phyloP scores from a whole-genome alignment of 2,888 invertebrate species.

The Pyrrhia umbra region DNA sequence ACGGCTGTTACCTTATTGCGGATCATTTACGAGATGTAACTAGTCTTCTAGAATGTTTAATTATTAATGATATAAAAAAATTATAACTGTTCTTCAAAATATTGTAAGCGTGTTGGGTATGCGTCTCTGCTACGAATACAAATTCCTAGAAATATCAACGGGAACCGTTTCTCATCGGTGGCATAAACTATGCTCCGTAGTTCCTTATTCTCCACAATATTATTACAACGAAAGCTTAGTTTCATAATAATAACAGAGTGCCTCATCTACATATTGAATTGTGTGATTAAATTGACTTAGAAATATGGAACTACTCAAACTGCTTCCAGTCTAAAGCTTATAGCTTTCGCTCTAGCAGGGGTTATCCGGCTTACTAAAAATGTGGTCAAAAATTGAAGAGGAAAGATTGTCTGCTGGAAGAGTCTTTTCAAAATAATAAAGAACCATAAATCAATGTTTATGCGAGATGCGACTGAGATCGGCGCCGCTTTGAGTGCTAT shows the following conservation, averaged over 20 bases:
- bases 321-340: background rate
- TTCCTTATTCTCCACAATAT: constrained; percentile 26
- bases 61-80: background rate
- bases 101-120: background rate
- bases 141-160: background rate
- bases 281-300: constrained; percentile 2
- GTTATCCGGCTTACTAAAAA: too few species aligned
- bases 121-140: background rate
- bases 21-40: constrained; percentile 36
- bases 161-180: constrained; percentile 8
- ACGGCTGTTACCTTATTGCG: constrained; percentile 25
- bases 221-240: constrained; percentile 17
- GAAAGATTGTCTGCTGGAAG: background rate
- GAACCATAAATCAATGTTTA: constrained; percentile 73
- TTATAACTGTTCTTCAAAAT: background rate
- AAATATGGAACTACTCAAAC: constrained; percentile 9
- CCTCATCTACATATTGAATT: constrained; percentile 20
- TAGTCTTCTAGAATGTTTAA: constrained; percentile 4
- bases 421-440: constrained; percentile 38
- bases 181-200: constrained; percentile 11
- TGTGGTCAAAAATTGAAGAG: too few species aligned
- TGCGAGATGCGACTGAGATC: constrained; percentile 66
- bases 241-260: constrained; percentile 26
- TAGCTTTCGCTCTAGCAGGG: too few species aligned
- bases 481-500: constrained; percentile 59